Evolutionary conservation across 2,797 vertebrate genomes (phyloP), one percentile per base, ranked within the genome.

Genomic region (Natrix natrix): DNA sequence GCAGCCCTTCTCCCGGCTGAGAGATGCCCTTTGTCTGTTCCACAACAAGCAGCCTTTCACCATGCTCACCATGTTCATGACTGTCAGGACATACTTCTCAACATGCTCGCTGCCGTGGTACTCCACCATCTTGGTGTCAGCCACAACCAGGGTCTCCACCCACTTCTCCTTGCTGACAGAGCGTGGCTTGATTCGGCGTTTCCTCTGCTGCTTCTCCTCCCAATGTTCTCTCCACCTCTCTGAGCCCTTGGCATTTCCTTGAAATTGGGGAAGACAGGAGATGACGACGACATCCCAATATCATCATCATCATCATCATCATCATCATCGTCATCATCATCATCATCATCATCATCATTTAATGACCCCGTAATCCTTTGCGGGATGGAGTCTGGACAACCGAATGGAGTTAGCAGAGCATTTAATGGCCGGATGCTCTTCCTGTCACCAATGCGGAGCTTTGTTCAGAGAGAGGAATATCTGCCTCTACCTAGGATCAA

Each of bases 131-230:
- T 99, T 99, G 43, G 98, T 88, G 94, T 99, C 99, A 0, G 99
- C 99, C 93, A 99, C 99, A 96, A 99, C 99, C 97, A 99, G 97
- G 0, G 99, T 99, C 95, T 99, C 99, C 97, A 99, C 99, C 99
- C 99, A 99, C 96, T 98, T 99, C 97, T 99, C 99, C 92, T 97
- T 98, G 98, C 99, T 99, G 96, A 99, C 95, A 0, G 99, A 99
- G 69, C 99, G 98, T 32, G 96, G 98, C 60, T 83, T 96, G 1
- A 98, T 97, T 22, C 98, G 98, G 6, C 98, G 97, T 5, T 90
- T 96, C 28, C 95, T 94, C 60, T 61, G 97, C 92, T 97, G 98
- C 22, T 93, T 97, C 54, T 94, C 97, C 91, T 99, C 98, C 99
- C 99, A 99, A 1, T 94, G 97, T 43, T 99, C 98, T 89, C 98